These are phyloP conservation scores for Apamea monoglypha DNA, from an alignment of 2,888 invertebrate genomes.

Conservation along the genomic window DNA sequence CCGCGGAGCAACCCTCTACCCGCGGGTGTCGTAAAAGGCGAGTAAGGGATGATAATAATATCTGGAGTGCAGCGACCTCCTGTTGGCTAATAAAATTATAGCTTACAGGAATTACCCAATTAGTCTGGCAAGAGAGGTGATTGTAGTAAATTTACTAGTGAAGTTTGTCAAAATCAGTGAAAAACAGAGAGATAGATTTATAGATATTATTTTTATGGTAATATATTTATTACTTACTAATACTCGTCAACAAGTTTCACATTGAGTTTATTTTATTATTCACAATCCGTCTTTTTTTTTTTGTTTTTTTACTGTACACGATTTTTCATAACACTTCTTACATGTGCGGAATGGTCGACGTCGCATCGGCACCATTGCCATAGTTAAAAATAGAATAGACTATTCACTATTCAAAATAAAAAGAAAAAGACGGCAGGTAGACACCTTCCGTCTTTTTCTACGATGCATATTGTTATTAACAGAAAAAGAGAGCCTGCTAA, in stretches of 20 bases:
- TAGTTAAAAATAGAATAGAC: not conserved
- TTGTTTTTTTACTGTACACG: not conserved
- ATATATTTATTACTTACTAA: too few relatives aligned
- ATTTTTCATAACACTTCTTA: too few relatives aligned
- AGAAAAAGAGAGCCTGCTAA: not conserved
- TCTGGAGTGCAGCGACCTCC: not conserved
- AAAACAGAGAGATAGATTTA: too few relatives aligned
- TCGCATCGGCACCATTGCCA: not conserved
- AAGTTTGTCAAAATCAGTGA: too few relatives aligned
- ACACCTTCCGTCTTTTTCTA: too few relatives aligned
- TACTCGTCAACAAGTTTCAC: not conserved
- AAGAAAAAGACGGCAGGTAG: too few relatives aligned
- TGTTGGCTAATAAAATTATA: slow-evolving; percentile 33
- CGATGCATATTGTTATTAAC: too few relatives aligned
- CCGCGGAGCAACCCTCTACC: slow-evolving; percentile 32
- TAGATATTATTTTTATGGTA: too few relatives aligned
- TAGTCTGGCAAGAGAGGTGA: not conserved
- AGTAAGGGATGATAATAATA: slow-evolving; percentile 28
- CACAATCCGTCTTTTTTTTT: not conserved
- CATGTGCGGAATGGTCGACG: too few relatives aligned
- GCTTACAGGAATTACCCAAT: slow-evolving; percentile 12
- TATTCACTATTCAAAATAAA: too few relatives aligned
- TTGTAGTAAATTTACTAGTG: not conserved
- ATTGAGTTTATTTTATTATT: not conserved
- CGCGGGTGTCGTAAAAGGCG: slow-evolving; percentile 41